Base-by-base conservation (phyloP, 2,113 vertebrate genomes). In the Saccopteryx leptura region DNA sequence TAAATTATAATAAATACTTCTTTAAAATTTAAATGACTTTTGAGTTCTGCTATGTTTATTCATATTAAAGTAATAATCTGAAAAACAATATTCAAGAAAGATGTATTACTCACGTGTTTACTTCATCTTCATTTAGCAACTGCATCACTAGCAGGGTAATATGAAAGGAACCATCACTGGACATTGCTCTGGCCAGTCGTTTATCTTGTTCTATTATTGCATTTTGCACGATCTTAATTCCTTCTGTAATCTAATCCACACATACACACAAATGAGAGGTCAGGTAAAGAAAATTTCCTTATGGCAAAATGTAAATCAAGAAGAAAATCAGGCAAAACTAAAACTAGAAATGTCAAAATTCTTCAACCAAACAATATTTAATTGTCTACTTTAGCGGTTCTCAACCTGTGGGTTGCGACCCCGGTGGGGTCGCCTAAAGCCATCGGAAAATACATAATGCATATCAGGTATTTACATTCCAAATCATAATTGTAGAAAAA, bases 111-210 rank as follows among this genome's bases (percentile, higher is more conserved):
- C 98, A 99, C 99, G 96, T 76, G 88, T 98, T 98, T 54, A 99
- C 97, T 97, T 99, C 99, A 96, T 99, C 99, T 98, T 99, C 98
- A 94, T 66, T 99, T 88, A 99, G 97, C 75, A 99, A 98, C 96
- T 99, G 98, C 97, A 99, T 99, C 98, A 99, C 98, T 11, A 99
- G 98, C 58, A 99, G 98, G 0, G 99, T 99, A 93, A 99, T 96
- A 94, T 99, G 99, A 58, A 99, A 98, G 0, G 99, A 99, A 33
- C 99, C 99, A 69, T 98, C 89, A 4, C 81, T 97, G 95, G 99
- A 98, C 99, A 99, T 99, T 58, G 99, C 99, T 98, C 98, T 98
- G 74, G 99, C 98, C 94, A 99, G 97, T 68, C 98, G 99, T 60
- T 98, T 89, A 96, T 99, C 99, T 95, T 99, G 98, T 96, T 99